Percentiles rank a stretch among this genome's conserved stretches.
phyloP scores from a whole-genome alignment of 1,140 invertebrate species.

The Diuraphis noxia region DNA sequence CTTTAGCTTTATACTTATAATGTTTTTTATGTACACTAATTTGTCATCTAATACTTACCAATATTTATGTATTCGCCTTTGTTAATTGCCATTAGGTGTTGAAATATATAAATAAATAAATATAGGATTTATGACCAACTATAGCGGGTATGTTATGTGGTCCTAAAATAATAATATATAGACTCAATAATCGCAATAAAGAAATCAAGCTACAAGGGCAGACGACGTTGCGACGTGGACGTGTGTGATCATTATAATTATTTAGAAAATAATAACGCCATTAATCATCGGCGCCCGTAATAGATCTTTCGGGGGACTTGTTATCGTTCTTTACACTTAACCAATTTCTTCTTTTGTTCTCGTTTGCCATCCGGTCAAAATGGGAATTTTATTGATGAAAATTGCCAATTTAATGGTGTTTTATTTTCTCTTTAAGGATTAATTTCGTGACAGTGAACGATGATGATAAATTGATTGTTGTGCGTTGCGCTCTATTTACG shows the following conservation, averaged over 20 bases:
- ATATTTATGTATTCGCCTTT: too few relatives aligned
- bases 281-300: constrained; percentile 13
- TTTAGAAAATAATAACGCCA: background rate
- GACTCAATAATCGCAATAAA: background rate
- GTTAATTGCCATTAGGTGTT: too few relatives aligned
- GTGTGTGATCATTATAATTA: constrained; percentile 6
- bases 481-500: background rate
- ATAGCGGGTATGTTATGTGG: too few relatives aligned
- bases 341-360: constrained; percentile 9
- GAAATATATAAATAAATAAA: too few relatives aligned
- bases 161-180: too few relatives aligned
- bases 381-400: constrained; percentile 31
- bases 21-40: too few relatives aligned
- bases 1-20: too few relatives aligned
- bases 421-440: background rate
- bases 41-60: too few relatives aligned
- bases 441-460: constrained; percentile 28
- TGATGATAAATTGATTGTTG: constrained; percentile 37
- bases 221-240: background rate
- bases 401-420: constrained; percentile 24
- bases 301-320: background rate
- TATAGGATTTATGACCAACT: too few relatives aligned
- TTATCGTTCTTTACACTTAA: constrained; percentile 33
- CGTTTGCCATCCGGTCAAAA: background rate
- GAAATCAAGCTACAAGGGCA: background rate